Evolutionary conservation across 2,888 invertebrate species (phyloP).

Genomic region (Parthenolecanium corni): DNA sequence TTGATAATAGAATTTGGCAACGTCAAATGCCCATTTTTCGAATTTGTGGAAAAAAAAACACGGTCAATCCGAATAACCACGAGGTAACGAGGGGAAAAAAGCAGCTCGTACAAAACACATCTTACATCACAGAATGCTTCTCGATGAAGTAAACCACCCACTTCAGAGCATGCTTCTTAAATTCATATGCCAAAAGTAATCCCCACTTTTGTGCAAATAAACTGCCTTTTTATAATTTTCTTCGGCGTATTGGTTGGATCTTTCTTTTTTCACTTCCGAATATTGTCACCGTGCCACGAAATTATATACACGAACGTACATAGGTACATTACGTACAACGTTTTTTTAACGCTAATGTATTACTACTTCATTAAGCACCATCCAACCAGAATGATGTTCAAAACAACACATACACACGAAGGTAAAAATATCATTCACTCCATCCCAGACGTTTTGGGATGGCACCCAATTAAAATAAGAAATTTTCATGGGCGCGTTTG

Average conservation of each 20-base stretch:
- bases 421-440: not conserved
- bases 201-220: not conserved
- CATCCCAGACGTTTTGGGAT: too few relatives aligned
- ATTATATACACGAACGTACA: not conserved
- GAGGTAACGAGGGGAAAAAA: not conserved
- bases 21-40: not conserved
- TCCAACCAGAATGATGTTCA: not conserved
- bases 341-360: too few relatives aligned
- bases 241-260: not conserved
- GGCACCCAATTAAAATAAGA: too few relatives aligned
- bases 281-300: not conserved
- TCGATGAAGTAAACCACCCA: not conserved
- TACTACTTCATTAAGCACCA: too few relatives aligned
- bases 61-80: not conserved
- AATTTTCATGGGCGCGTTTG: too few relatives aligned
- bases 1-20: not conserved
- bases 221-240: not conserved
- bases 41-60: not conserved
- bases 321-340: too few relatives aligned
- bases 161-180: not conserved
- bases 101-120: not conserved
- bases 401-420: not conserved
- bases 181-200: not conserved
- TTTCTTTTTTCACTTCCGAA: not conserved
- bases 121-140: not conserved